Conservation (phyloP, 2,888 invertebrate genomes). For the Heliconius erato region DNA sequence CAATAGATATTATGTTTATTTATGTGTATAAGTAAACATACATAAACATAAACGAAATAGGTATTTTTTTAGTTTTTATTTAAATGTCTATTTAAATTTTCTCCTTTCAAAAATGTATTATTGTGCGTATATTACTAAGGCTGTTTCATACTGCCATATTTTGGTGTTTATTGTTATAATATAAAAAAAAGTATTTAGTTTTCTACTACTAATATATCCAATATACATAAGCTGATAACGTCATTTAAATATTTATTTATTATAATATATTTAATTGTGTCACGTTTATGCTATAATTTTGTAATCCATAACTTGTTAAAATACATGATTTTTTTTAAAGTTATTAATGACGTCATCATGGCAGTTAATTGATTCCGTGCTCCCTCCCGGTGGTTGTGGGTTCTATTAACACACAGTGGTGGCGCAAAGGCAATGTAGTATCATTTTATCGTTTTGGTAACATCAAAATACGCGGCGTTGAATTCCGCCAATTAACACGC, state of each 20-base stretch:
- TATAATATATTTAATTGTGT: not conserved
- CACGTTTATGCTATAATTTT: not conserved
- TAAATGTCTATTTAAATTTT: not conserved
- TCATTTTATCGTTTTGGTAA: no score
- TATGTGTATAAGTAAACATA: no score
- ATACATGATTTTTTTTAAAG: no score
- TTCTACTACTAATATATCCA: constrained; percentile 7
- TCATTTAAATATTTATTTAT: not conserved
- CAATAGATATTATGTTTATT: not conserved
- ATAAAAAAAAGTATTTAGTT: not conserved
- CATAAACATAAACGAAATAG: no score
- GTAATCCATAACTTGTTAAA: not conserved
- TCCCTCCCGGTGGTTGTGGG: not conserved
- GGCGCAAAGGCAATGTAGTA: no score
- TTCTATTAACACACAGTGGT: no score
- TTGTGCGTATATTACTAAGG: not conserved
- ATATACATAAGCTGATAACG: not conserved
- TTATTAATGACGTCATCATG: no score
- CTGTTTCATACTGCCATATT: constrained; percentile 1
- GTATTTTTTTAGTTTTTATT: not conserved
- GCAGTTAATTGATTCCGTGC: not conserved
- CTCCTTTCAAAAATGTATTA: not conserved
- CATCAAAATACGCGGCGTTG: no score
- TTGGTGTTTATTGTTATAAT: not conserved
- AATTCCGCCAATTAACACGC: no score